Evolutionary conservation across 2,888 invertebrate genomes (phyloP).

Genomic region (Ochropleura plecta): DNA sequence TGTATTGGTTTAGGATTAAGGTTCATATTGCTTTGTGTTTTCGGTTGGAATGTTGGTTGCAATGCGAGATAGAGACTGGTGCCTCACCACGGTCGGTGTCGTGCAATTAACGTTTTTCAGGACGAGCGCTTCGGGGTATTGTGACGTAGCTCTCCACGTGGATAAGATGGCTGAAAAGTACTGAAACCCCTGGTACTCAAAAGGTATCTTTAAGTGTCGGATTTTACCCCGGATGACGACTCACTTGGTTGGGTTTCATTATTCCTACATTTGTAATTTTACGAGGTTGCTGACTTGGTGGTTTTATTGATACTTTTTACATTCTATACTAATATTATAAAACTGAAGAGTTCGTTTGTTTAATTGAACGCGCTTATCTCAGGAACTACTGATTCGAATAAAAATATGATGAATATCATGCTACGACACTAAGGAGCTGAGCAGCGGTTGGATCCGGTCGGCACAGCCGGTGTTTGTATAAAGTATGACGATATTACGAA

Average conservation of each 20-base stretch:
- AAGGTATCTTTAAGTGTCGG: slow-evolving; percentile 78
- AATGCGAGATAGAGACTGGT: slow-evolving; percentile 71
- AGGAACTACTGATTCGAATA: too few species aligned
- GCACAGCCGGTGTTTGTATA: neutral
- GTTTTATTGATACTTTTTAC: slow-evolving; percentile 3
- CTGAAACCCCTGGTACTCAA: slow-evolving; percentile 74
- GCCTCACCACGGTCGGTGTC: slow-evolving; percentile 76
- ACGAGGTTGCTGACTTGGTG: slow-evolving; percentile 40
- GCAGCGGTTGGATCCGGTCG: too few species aligned
- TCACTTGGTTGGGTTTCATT: slow-evolving; percentile 62
- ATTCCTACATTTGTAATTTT: slow-evolving; percentile 49
- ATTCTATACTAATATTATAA: too few species aligned
- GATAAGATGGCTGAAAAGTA: slow-evolving; percentile 77
- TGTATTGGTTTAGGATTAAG: slow-evolving; percentile 63
- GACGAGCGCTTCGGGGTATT: slow-evolving; percentile 80
- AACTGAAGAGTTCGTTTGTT: too few species aligned
- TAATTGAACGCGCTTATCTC: too few species aligned
- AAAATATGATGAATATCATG: too few species aligned
- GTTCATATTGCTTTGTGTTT: slow-evolving; percentile 64
- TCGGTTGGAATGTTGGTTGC: slow-evolving; percentile 74
- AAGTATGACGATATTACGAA: slow-evolving; percentile 3
- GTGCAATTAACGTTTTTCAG: slow-evolving; percentile 88
- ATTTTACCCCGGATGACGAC: slow-evolving; percentile 68
- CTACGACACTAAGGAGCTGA: too few species aligned
- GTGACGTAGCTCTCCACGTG: slow-evolving; percentile 80